phyloP scores from a whole-genome alignment of 2,797 vertebrate species.

The Typhlichthys subterraneus region DNA sequence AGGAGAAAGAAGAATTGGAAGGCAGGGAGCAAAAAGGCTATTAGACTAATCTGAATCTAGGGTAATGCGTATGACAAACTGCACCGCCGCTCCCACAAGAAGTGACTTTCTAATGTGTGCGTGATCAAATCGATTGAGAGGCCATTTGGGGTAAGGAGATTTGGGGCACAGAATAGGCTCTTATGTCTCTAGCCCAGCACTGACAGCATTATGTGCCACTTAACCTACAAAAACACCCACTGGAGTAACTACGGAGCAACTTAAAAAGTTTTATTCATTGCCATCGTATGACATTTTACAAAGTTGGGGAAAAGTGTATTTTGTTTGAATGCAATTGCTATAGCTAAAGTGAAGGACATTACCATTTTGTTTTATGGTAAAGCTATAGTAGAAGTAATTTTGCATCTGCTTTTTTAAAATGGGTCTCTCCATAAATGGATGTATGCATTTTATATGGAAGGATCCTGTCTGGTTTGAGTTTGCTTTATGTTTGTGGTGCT shows the following conservation, averaged over 20 bases:
- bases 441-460: constrained; percentile 14
- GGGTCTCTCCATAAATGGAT: constrained; percentile 22
- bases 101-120: constrained; percentile 53
- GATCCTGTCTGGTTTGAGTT: constrained; percentile 33
- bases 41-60: constrained; percentile 50
- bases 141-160: constrained; percentile 48
- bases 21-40: constrained; percentile 50
- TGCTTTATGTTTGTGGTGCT: background rate
- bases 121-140: constrained; percentile 37
- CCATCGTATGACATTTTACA: background rate
- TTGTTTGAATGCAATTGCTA: too few species aligned
- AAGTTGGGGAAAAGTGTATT: too few species aligned
- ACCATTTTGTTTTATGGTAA: background rate
- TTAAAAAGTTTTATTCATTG: constrained; percentile 4
- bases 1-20: constrained; percentile 36
- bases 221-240: constrained; percentile 9
- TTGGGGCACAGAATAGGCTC: constrained; percentile 25
- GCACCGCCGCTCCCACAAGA: constrained; percentile 31
- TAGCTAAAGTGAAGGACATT: too few species aligned
- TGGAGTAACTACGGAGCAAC: constrained; percentile 2
- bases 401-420: constrained; percentile 26
- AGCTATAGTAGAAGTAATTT: constrained; percentile 5
- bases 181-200: constrained; percentile 16
- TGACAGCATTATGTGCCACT: constrained; percentile 2
- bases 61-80: constrained; percentile 55